Evolutionary conservation across 2,113 vertebrate genomes (phyloP), one percentile per base, ranked within the genome.

Genomic region (Bostrychus sinensis): DNA sequence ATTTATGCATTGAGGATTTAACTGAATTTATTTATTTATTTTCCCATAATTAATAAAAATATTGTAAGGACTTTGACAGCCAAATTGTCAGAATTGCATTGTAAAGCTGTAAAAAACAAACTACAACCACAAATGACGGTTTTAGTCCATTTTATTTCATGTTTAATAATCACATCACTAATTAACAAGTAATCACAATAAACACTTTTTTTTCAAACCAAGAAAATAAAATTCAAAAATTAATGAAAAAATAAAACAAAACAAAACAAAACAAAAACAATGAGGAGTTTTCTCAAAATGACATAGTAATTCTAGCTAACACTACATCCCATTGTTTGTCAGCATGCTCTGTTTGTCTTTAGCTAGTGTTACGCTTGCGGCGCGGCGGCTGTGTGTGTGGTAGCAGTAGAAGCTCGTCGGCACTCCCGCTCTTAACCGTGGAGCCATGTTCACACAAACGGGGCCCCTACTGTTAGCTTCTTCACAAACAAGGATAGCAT

Each of bases 101-200:
- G n/a, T n/a, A n/a, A n/a, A n/a, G n/a, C n/a, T n/a, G n/a, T n/a
- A n/a, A n/a, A n/a, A n/a, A n/a, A n/a, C n/a, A n/a, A n/a, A n/a
- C n/a, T n/a, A n/a, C 37, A 0, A 45, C 41, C 2, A 37, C 32
- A 39, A 26, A 22, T 19, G 19, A 62, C 56, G 50, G 57, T 83
- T 88, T 89, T 86, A 81, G 81, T 84, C 59, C 30, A 65, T 86
- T 91, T 89, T 88, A 90, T 91, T 92, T 85, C 72, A 87, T 89
- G 86, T 91, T 92, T 90, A 92, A 90, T 90, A 87, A 90, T 90
- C 88, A 92, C 89, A 89, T 91, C 89, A 93, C 91, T 92, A 93
- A 89, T 91, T 87, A 91, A 92, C 92, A 91, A 87, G 82, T 89
- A 87, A 92, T 86, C 89, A 92, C 91, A 92, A 91, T 89, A 81